Conservation (phyloP, 2,888 invertebrate genomes). For the Drosophila silvestris region DNA sequence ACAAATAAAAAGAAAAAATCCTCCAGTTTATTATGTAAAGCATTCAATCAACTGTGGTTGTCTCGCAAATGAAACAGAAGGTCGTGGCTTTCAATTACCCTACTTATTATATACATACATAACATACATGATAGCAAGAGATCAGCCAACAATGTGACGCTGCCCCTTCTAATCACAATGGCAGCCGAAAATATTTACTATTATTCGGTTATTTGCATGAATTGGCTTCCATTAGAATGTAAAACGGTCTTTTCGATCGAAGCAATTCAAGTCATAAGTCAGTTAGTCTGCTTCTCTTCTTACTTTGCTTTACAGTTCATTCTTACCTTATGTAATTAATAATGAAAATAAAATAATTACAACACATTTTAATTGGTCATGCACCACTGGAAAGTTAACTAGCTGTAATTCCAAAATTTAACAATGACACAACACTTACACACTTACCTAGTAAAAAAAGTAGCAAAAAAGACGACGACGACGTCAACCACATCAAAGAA, state of each 20-base stretch:
- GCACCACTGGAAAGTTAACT: conserved; percentile 51
- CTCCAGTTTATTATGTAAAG: conserved; percentile 48
- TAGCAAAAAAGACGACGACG: neutral
- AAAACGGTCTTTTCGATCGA: neutral
- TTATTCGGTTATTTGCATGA: conserved; percentile 31
- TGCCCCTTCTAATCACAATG: conserved; percentile 59
- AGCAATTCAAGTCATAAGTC: neutral
- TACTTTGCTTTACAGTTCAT: neutral
- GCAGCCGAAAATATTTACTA: conserved; percentile 36
- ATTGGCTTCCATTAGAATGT: conserved; percentile 8
- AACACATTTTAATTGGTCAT: conserved; percentile 49
- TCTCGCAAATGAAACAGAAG: conserved; percentile 58
- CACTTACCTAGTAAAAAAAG: conserved; percentile 17
- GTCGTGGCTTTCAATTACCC: conserved; percentile 67
- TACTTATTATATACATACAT: conserved; percentile 38
- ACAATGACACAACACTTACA: conserved; percentile 50
- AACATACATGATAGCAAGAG: conserved; percentile 17
- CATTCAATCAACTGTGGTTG: conserved; percentile 62
- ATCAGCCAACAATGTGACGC: conserved; percentile 39
- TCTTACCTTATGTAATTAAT: neutral
- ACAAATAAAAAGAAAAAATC: conserved; percentile 20
- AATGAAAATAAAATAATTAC: conserved; percentile 25
- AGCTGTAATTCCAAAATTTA: conserved; percentile 51
- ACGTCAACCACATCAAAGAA: conserved; percentile 53
- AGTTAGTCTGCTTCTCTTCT: neutral